A percentile compares a stretch with the other conserved stretches of the same genome.
Conservation (phyloP, 92 coral and sea anemone genomes). For the Phenganax subtilis region DNA sequence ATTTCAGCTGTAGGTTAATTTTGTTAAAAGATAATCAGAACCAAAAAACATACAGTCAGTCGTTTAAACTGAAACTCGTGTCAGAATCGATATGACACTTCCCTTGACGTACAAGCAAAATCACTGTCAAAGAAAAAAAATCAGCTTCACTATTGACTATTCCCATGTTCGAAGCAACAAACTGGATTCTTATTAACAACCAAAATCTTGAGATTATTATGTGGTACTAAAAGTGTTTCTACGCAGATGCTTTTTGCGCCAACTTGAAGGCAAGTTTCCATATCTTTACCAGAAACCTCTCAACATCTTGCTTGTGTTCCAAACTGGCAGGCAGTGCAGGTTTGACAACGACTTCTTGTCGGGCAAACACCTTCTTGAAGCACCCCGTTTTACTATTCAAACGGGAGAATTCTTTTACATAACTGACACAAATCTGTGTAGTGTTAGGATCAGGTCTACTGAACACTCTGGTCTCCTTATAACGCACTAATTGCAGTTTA, state of each 20-base stretch:
- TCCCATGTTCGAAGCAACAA: no score
- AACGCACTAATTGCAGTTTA: conserved; percentile 75
- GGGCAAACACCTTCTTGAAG: conserved; percentile 73
- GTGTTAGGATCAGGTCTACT: conserved; percentile 37
- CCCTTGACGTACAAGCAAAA: no score
- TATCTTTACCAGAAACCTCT: conserved; percentile 56
- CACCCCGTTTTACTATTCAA: conserved; percentile 59
- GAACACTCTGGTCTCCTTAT: conserved; percentile 61
- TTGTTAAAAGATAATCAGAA: no score
- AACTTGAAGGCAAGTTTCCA: conserved; percentile 81
- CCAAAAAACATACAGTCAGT: no score
- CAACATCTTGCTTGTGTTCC: conserved; percentile 51
- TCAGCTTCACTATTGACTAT: no score
- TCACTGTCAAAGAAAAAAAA: no score
- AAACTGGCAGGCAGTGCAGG: conserved; percentile 62
- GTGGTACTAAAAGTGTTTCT: background rate
- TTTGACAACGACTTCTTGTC: conserved; percentile 60
- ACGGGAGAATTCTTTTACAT: conserved; percentile 82
- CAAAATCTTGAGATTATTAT: no score
- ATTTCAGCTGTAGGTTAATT: no score
- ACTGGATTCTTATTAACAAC: no score
- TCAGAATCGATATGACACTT: no score
- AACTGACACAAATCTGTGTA: conserved; percentile 53
- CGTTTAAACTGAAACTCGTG: no score
- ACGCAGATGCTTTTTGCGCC: conserved; percentile 55